phyloP scores from a whole-genome alignment of 2,113 vertebrate genomes.

The Varanus komodoensis region DNA sequence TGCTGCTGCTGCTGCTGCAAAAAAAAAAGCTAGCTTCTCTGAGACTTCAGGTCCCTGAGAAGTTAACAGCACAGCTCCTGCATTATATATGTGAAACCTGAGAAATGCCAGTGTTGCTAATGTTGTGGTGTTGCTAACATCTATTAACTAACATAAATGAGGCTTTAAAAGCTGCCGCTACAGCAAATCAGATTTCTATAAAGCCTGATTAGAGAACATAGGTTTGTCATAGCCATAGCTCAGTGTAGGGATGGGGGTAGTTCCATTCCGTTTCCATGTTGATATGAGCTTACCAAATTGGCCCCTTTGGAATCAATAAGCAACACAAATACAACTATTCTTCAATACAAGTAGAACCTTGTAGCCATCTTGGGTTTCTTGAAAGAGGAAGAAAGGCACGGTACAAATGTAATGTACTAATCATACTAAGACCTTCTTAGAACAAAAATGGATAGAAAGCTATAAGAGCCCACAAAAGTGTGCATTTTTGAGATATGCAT shows the following conservation, averaged over 20 bases:
- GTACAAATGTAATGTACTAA: no score
- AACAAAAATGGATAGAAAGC: no score
- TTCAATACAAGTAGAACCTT: no score
- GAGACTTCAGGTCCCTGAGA: background rate
- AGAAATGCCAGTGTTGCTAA: background rate
- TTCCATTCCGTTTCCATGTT: no score
- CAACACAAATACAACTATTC: no score
- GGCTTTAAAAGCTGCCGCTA: background rate
- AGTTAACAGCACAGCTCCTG: background rate
- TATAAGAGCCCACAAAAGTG: no score
- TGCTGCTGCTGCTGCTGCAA: conserved; percentile 1
- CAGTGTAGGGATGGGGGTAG: background rate
- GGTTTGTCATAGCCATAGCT: background rate
- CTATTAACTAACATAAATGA: background rate
- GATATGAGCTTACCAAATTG: no score
- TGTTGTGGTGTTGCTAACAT: background rate
- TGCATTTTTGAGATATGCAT: no score
- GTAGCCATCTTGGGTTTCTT: no score
- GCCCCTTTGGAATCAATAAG: no score
- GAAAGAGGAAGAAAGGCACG: no score
- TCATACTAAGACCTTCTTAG: no score
- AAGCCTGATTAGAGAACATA: background rate
- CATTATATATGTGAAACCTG: background rate
- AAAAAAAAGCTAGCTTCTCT: background rate
- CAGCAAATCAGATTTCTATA: background rate